Conservation (phyloP, 2,888 invertebrate genomes). For the Chrysotoxum bicinctum region DNA sequence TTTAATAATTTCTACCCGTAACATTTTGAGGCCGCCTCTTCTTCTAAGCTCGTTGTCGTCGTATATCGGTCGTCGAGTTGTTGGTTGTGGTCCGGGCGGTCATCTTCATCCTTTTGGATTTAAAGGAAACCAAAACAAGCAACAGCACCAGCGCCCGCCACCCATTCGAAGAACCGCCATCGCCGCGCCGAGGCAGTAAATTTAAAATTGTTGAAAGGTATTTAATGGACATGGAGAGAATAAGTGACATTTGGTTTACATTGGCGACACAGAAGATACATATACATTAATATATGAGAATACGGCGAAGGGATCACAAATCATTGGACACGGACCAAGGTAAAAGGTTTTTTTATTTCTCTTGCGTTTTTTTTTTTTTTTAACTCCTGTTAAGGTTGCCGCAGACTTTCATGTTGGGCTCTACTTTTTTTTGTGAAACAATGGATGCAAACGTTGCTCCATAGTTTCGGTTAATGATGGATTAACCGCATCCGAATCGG, state of each 20-base stretch:
- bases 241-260: conserved; percentile 70
- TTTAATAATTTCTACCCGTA: conserved; percentile 57
- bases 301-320: conserved; percentile 68
- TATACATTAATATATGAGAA: conserved; percentile 50
- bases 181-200: conserved; percentile 52
- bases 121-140: not conserved
- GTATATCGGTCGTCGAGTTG: not conserved
- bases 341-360: not conserved
- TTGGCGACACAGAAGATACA: conserved; percentile 68
- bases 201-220: conserved; percentile 71
- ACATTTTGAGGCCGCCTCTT: conserved; percentile 47
- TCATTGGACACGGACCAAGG: conserved; percentile 53
- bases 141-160: conserved; percentile 23
- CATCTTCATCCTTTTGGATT: conserved; percentile 57
- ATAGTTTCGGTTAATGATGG: conserved; percentile 3
- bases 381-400: not conserved
- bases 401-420: not conserved
- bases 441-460: not conserved
- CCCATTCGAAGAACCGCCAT: conserved; percentile 31
- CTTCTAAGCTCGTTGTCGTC: not conserved
- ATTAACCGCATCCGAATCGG: not conserved
- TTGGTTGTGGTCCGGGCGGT: conserved; percentile 37
- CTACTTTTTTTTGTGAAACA: conserved; percentile 20
- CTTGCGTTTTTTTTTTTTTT: not conserved
- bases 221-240: conserved; percentile 70